Evolutionary conservation across 2,113 vertebrate genomes (phyloP).

Genomic region (Cryptomyrus ogoouensis): DNA sequence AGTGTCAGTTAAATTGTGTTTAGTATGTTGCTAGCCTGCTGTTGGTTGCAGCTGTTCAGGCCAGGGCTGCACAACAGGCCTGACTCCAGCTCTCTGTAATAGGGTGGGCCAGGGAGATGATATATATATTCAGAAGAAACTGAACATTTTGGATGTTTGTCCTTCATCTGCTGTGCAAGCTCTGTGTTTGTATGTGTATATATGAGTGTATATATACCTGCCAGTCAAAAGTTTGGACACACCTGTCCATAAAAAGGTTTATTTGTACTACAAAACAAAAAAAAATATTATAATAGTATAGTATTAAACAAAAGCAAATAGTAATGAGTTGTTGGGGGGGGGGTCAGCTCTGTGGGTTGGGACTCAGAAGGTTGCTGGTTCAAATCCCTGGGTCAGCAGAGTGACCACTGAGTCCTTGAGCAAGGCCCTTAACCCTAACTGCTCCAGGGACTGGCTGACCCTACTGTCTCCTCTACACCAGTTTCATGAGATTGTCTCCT

Average conservation of each 20-base stretch:
- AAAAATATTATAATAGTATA: background rate
- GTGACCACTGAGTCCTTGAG: background rate
- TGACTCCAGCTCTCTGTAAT: background rate
- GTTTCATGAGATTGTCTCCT: no score
- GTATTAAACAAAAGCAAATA: no score
- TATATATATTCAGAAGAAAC: background rate
- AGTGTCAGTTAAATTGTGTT: background rate
- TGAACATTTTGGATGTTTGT: background rate
- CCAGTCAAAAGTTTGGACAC: background rate
- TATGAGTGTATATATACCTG: background rate
- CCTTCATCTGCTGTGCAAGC: background rate
- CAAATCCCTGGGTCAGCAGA: background rate
- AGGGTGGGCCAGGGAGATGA: background rate
- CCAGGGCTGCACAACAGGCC: background rate
- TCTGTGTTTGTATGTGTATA: background rate
- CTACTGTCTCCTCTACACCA: background rate
- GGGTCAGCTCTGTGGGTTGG: background rate
- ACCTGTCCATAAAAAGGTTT: background rate
- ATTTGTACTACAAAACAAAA: background rate
- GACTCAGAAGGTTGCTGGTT: background rate
- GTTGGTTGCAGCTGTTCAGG: background rate
- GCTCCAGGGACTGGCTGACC: background rate
- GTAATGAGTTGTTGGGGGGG: background rate
- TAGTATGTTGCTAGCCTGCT: background rate
- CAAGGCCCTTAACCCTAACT: background rate